Percentiles rank a stretch among this genome's conserved stretches.
Evolutionary conservation across 2,797 vertebrate genomes (phyloP).

Genomic region (Hypotaenidia okinawae): DNA sequence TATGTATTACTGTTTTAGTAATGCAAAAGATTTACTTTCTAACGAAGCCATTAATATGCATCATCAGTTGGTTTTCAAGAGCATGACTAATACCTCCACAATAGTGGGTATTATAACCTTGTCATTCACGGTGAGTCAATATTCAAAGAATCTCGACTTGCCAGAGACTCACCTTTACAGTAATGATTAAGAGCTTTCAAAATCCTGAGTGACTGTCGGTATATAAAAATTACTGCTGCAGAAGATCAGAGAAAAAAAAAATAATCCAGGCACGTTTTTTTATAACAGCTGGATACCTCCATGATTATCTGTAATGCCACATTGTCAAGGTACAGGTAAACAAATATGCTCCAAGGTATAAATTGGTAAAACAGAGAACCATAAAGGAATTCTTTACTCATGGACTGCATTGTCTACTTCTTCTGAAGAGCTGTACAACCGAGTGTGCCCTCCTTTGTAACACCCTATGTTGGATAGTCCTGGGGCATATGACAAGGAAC

Average conservation of each 20-base stretch:
- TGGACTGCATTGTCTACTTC: not conserved
- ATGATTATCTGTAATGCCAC: not conserved
- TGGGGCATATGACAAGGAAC: not conserved
- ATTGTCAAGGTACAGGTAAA: not conserved
- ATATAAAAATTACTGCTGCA: not conserved
- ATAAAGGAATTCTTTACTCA: not conserved
- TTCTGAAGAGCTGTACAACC: not conserved
- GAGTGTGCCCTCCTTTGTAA: not conserved
- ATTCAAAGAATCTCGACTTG: not conserved
- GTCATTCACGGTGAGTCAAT: not conserved
- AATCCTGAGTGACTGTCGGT: not conserved
- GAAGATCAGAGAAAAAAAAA: not conserved
- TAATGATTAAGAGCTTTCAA: conserved; percentile 13
- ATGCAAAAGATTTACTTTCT: not conserved
- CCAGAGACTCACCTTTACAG: not conserved
- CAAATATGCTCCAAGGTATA: not conserved
- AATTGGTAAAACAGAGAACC: not conserved
- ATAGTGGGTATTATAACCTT: not conserved
- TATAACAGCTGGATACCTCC: not conserved
- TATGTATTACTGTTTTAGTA: not conserved
- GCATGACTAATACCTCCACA: conserved; percentile 3
- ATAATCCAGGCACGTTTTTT: not conserved
- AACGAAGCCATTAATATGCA: not conserved
- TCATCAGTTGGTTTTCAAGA: not conserved
- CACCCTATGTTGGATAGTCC: not conserved